Evolutionary conservation across 2,113 vertebrate genomes (phyloP), one percentile per base, ranked within the genome.

Genomic region (Catharus minimus): DNA sequence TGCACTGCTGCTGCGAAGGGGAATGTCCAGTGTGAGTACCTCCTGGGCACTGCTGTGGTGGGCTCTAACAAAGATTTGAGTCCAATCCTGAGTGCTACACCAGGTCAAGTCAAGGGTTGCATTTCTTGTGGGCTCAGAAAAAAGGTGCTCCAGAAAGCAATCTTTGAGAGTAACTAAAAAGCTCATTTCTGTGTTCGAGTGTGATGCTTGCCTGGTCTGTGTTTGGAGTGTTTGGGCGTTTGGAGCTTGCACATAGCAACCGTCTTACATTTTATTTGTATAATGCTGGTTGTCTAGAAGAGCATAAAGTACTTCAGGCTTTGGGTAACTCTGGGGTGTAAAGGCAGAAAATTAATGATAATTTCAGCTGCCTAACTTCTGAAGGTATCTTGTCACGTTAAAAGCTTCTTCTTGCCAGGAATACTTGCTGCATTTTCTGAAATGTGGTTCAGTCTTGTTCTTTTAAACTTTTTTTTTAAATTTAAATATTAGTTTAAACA

Each of bases 401-500:
- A 69, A 91, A 81, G 27, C 56, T 80, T 16, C 30, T 75, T 74
- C 61, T 64, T 55, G 36, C 9, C n/a, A 50, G 72, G 47, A 74
- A 15, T 49, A 36, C 26, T 72, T 71, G 22, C 77, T 78, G 69
- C 41, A 15, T 79, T 93, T 93, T 75, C 50, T 32, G 44, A 53
- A 87, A 64, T 8, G 39, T 43, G 41, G 32, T 60, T 82, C 8
- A 3, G 49, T 84, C 77, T 78, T 69, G 10, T 81, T 78, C 61
- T 81, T 83, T 86, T 56, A 71, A 86, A 50, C 41, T 24, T 33
- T 76, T 90, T 76, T 67, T 41, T 56, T 21, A 17, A 15, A 39
- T 57, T 52, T 57, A 16, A 47, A 57, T 61, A 65, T 66, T 83
- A 82, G 44, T 88, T 94, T 92, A 89, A 93, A 85, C 66, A 79